phyloP scores from a whole-genome alignment of 2,797 vertebrate genomes.

The Thripadectes ignobilis region DNA sequence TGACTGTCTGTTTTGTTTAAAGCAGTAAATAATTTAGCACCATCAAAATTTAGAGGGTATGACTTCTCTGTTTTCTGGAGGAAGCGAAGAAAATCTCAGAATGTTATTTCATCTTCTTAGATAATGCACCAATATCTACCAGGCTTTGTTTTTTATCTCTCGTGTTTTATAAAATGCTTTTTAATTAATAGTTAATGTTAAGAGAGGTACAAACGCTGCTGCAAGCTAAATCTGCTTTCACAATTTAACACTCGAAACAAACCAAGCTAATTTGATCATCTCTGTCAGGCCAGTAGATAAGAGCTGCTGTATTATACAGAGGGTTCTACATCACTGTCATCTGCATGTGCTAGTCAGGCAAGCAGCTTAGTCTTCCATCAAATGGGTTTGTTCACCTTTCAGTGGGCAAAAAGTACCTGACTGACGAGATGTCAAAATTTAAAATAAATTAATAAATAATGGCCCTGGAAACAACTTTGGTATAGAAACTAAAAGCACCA shows the following conservation, averaged over 20 bases:
- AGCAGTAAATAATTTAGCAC: conserved; percentile 11
- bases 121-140: not conserved
- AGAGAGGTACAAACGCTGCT: not conserved
- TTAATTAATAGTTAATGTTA: conserved; percentile 44
- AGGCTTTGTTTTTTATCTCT: not conserved
- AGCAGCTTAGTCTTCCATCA: not conserved
- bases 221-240: not conserved
- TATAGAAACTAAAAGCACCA: not conserved
- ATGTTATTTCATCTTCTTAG: not conserved
- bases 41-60: not conserved
- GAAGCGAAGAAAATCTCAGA: not conserved
- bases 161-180: conserved; percentile 15
- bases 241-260: not conserved
- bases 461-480: not conserved
- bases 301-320: not conserved
- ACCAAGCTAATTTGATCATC: not conserved
- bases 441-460: not conserved
- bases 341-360: not conserved
- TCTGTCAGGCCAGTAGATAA: not conserved
- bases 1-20: not conserved
- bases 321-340: not conserved
- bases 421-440: not conserved
- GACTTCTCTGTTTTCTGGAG: not conserved
- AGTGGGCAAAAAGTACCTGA: not conserved
- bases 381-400: not conserved